Evolutionary conservation across 2,888 invertebrate genomes (phyloP), one percentile per base, ranked within the genome.

Genomic region (Petrolisthes cinctipes): DNA sequence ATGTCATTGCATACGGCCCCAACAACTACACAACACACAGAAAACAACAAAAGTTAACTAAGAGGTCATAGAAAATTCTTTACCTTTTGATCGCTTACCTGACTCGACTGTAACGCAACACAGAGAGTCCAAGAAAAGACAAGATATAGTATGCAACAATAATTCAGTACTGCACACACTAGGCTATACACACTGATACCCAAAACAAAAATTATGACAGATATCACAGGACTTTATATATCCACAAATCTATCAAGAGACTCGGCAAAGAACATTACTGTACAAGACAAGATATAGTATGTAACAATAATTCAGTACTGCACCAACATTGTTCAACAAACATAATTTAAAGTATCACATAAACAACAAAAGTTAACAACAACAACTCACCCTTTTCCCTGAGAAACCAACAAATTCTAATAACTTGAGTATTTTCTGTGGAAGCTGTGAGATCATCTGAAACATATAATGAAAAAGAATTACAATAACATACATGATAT

Each of bases 381-480:
- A 37, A 37, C 37, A 37, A 37, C 85, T 83, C 53, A 94, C 94
- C 92, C 93, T 94, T 91, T 94, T 93, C 9, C 94, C 98, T 4
- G 97, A 96, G 93, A 98, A 98, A 75, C 99, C 99, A 91, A 98
- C 97, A 92, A 98, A 98, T 93, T 98, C 97, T 86, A 99, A 93
- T 53, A 99, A 93, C 92, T 96, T 96, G 91, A 98, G 95, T 61
- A 98, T 94, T 92, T 96, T 95, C 0, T 95, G 95, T 6, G 99
- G 99, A 85, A 99, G 94, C 92, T 97, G 94, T 0, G 98, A 97
- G 91, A 98, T 96, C 96, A 98, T 96, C 93, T 95, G 92, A 57
- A 92, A 92, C 91, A 82, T 37, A 37, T 79, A 80, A 85, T 83
- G 51, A 82, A 61, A 75, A 75, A 57, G 85, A 11, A 57, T 61